Evolutionary conservation across 2,113 vertebrate species (phyloP).

Genomic region (Alces alces): DNA sequence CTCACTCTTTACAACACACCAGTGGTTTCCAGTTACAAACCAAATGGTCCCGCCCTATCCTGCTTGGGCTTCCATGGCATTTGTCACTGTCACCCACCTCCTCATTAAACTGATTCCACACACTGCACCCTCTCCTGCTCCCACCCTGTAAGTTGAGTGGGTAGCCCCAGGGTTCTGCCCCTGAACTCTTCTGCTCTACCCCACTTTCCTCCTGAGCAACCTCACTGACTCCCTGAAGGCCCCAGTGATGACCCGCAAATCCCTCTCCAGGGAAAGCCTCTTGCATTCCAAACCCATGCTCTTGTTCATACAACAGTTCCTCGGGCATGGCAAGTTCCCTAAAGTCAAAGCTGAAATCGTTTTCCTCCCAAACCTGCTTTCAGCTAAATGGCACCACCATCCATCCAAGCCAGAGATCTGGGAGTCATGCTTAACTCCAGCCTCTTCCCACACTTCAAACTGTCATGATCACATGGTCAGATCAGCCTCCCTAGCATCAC

Average conservation of each 20-base stretch:
- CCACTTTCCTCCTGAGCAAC: background rate
- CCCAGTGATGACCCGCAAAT: background rate
- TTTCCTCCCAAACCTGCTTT: background rate
- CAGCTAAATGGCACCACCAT: background rate
- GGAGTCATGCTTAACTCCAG: background rate
- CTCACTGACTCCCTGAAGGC: too few relatives aligned
- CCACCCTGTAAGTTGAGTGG: background rate
- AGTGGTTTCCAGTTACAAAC: background rate
- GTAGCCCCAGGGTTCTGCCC: background rate
- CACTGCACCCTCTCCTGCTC: background rate
- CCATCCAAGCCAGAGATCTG: background rate
- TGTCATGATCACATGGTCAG: background rate
- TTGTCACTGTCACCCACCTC: background rate
- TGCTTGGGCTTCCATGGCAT: background rate
- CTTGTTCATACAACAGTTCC: background rate
- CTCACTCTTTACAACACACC: background rate
- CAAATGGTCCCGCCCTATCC: background rate
- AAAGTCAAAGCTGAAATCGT: background rate
- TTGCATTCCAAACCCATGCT: background rate
- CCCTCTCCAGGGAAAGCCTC: background rate
- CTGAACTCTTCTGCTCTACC: background rate
- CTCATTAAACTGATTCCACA: background rate
- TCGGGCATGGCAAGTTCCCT: background rate
- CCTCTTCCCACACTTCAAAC: background rate
- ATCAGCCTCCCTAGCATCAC: background rate